Conservation (phyloP, 1,140 invertebrate species). For the Aplysia californica region DNA sequence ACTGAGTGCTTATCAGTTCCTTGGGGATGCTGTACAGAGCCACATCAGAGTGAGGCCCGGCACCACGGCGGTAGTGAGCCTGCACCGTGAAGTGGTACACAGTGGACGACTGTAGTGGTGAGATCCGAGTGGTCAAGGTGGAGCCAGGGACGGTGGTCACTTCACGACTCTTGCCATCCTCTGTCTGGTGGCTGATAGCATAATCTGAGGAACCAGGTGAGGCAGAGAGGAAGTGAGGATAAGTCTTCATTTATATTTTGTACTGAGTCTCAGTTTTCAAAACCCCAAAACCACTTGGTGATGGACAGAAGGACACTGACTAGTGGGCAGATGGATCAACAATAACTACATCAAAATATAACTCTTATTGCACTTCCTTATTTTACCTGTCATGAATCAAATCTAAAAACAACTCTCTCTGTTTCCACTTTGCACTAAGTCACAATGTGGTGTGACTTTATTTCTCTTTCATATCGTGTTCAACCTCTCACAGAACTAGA, state of each 20-base stretch:
- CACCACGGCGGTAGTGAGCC: neutral
- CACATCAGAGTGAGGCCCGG: conserved; percentile 21
- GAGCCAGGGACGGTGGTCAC: neutral
- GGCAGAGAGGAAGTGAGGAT: neutral
- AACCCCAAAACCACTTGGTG: neutral
- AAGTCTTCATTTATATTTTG: neutral
- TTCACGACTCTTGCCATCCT: conserved; percentile 11
- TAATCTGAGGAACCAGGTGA: conserved; percentile 10
- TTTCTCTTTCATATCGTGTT: no score
- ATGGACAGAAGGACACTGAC: neutral
- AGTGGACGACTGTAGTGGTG: conserved; percentile 4
- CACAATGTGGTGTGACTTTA: no score
- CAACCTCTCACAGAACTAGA: no score
- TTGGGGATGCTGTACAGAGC: conserved; percentile 29
- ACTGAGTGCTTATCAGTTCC: no score
- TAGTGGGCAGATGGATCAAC: no score
- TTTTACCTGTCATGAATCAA: no score
- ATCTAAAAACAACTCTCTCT: no score
- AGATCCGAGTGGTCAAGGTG: neutral
- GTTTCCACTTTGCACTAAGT: no score
- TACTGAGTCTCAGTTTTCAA: neutral
- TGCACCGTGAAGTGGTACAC: conserved; percentile 28
- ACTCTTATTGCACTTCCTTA: no score
- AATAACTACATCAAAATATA: no score
- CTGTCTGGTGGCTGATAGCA: conserved; percentile 8